Evolutionary conservation across 2,113 vertebrate species (phyloP), one percentile per base, ranked within the genome.

Genomic region (Myrmecophaga tridactyla): DNA sequence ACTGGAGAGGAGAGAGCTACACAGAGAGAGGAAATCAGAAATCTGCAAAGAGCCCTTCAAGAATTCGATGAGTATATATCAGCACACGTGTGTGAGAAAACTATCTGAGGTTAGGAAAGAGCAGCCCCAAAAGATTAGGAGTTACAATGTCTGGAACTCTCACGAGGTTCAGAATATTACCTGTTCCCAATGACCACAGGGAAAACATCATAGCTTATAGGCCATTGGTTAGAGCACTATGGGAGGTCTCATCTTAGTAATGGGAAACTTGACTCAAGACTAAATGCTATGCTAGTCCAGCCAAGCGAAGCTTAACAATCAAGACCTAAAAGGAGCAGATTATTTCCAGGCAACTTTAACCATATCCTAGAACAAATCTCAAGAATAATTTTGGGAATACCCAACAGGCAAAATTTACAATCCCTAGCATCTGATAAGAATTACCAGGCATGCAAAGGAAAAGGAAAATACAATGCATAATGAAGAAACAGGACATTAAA

Each of bases 381-480:
- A 56, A 70, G 51, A 86, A 63, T 81, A 76, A 88, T 70, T 72
- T 96, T 76, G 46, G 70, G 25, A 82, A 70, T 81, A 77, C n/a
- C 34, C 34, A 65, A 76, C 7, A 62, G 46, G 18, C 25, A 43
- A 76, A 76, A 58, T 69, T 75, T 53, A 77, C 15, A 60, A 77
- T 69, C 46, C 48, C 63, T 90, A 43, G 62, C 13, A 70, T 75
- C 62, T 83, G 60, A 75, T 43, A 67, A 82, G 65, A 48, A 85
- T 73, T 43, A 63, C 72, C 15, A 73, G 46, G 31, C 20, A 65
- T 65, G 43, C 31, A 27, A 86, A 85, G 39, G 67, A 87, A 76
- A 87, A 93, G 21, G 65, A 67, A 86, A 67, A 75, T 34, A 12
- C 15, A 56, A 70, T 18, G 34, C 8, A 63, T 9, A 43, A 1